A percentile compares a stretch with the other conserved stretches of the same genome.
Evolutionary conservation across 2,888 invertebrate genomes (phyloP).

Genomic region (Spodoptera littoralis): DNA sequence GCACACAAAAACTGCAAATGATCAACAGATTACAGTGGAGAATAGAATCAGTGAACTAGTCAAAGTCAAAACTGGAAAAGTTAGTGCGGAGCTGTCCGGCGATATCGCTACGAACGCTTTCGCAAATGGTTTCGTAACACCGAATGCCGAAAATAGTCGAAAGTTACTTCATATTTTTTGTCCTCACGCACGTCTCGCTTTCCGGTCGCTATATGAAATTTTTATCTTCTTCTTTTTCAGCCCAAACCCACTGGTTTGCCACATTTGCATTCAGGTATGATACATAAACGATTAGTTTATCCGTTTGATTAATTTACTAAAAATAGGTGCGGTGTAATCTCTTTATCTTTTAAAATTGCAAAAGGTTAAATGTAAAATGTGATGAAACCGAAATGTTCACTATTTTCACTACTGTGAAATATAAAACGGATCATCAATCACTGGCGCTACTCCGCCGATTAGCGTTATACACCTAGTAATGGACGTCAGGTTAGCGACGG

Average conservation of each 20-base stretch:
- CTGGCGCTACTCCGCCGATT: conserved; percentile 4
- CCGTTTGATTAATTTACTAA: no score
- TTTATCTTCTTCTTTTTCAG: conserved; percentile 24
- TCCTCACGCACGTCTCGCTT: conserved; percentile 67
- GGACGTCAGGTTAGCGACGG: conserved; percentile 22
- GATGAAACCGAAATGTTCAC: conserved; percentile 18
- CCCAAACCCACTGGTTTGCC: neutral
- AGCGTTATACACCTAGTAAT: conserved; percentile 13
- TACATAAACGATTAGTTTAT: no score
- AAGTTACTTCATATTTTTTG: conserved; percentile 78
- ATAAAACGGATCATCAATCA: conserved; percentile 28
- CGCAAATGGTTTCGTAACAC: conserved; percentile 81
- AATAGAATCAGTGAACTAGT: conserved; percentile 35
- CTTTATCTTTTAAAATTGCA: no score
- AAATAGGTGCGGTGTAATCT: no score
- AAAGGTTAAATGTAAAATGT: conserved; percentile 2
- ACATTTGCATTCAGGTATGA: no score
- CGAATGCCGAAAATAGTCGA: conserved; percentile 80
- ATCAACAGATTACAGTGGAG: conserved; percentile 15
- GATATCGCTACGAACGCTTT: conserved; percentile 80
- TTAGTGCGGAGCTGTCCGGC: conserved; percentile 32
- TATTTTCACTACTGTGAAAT: conserved; percentile 11
- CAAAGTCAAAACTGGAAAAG: conserved; percentile 57
- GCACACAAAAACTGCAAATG: conserved; percentile 24
- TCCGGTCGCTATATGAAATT: conserved; percentile 44